Base-by-base conservation (phyloP, 2,888 invertebrate species). In the Drosophila phalerata region DNA sequence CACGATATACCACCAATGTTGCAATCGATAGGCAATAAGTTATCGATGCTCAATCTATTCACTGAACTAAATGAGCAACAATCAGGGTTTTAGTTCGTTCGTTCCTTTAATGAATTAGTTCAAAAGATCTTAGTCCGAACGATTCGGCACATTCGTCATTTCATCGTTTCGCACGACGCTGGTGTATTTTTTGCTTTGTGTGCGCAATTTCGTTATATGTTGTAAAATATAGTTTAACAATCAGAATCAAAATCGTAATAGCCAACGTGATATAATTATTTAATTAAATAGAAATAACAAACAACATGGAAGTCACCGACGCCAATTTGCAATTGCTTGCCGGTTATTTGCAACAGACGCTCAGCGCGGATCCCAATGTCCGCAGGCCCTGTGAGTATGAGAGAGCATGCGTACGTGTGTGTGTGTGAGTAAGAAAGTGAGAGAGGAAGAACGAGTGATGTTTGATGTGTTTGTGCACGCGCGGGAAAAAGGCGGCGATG, bases 341-440 rank as follows among this genome's bases (percentile, higher is more conserved):
- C 52, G 95, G 96, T 85, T 98, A 97, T 92, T 94, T 98, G 80
- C 96, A 97, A 89, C 96, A 97, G 92, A 98, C 98, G 4, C 93
- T 99, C 32, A 97, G 95, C 90, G 96, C 97, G 0, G 97, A 98
- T 91, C 94, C 95, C 25, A 95, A 95, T 90, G 93, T 97, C 63
- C 94, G 98, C 77, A 94, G 97, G 92, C 97, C 97, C 92, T 98
- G 98, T 97, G 93, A 93, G 93, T 81, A 52, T 53, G 38, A 69
- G 53, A 56, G 60, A 70, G 53, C 52, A 67, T 79, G 87, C 57
- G 34, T 62, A 40, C 25, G 42, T 43, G 19, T 48, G 34, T 48
- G 34, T 57, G 47, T 48, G 17, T 56, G 60, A 37, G 45, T 30
- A 30, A 32, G 25, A 25, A 6, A n/a, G 4, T 15, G n/a, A 10